These are phyloP conservation scores for Tetraneura akinire DNA, from an alignment of 1,140 invertebrate species.

Conservation along the genomic window DNA sequence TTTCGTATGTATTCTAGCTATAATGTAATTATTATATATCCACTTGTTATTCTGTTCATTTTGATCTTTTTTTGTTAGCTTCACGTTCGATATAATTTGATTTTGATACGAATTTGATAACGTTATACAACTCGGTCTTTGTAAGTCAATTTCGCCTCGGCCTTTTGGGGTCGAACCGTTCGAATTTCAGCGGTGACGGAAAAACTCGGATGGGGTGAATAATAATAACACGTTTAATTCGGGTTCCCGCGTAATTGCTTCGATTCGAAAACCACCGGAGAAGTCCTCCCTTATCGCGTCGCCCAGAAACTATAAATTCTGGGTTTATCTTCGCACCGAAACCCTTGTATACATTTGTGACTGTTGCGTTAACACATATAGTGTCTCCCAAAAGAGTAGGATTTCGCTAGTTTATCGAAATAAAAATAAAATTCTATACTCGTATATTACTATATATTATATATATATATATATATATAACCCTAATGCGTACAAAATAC, in stretches of 20 bases:
- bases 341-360: conserved; percentile 24
- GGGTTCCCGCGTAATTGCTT: conserved; percentile 38
- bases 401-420: too few species aligned
- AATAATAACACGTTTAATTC: conserved; percentile 47
- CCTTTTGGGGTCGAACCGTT: conserved; percentile 11
- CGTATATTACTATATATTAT: too few species aligned
- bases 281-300: conserved; percentile 29
- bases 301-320: conserved; percentile 42
- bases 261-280: conserved; percentile 27
- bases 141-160: conserved; percentile 31
- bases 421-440: too few species aligned
- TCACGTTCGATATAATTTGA: background rate
- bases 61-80: conserved; percentile 1
- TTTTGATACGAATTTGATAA: conserved; percentile 50
- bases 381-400: too few species aligned
- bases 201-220: background rate
- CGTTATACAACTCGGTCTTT: conserved; percentile 13
- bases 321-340: conserved; percentile 21
- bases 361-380: conserved; percentile 15
- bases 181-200: background rate
- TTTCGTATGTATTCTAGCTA: conserved; percentile 1
- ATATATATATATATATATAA: too few species aligned
- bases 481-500: too few species aligned
- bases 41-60: conserved; percentile 7
- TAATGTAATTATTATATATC: too few species aligned